phyloP scores from a whole-genome alignment of 1,140 invertebrate genomes.

The Drosophila saltans region DNA sequence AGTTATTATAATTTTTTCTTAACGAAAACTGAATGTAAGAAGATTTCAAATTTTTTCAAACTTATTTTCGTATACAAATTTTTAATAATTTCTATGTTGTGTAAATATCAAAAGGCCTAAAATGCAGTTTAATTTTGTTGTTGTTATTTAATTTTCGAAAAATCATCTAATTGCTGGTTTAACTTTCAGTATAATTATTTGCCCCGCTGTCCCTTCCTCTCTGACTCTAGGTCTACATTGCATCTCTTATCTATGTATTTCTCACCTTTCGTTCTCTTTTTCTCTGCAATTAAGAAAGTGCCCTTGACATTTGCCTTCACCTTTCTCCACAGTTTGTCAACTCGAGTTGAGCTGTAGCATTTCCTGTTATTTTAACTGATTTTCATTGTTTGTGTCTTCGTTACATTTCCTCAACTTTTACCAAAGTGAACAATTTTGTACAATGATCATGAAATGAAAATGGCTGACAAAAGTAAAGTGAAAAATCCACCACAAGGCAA shows the following conservation, averaged over 20 bases:
- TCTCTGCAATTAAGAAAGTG: conserved; percentile 41
- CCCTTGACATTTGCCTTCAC: conserved; percentile 69
- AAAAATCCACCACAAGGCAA: conserved; percentile 26
- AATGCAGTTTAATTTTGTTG: no score
- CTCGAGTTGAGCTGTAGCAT: conserved; percentile 18
- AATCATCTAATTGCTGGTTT: conserved; percentile 10
- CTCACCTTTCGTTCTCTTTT: conserved; percentile 6
- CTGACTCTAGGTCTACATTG: no score
- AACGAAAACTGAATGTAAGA: no score
- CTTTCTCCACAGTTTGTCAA: conserved; percentile 35
- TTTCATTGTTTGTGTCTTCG: conserved; percentile 56
- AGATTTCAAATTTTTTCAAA: no score
- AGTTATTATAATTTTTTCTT: no score
- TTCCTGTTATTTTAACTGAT: conserved; percentile 75
- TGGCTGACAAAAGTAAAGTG: conserved; percentile 45
- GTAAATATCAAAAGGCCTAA: no score
- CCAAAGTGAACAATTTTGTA: conserved; percentile 40
- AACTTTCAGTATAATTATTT: conserved; percentile 2
- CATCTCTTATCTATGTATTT: conserved; percentile 7
- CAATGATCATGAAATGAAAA: conserved; percentile 62
- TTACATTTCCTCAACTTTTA: conserved; percentile 53
- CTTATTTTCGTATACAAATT: no score
- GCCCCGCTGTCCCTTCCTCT: no score
- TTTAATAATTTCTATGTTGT: no score
- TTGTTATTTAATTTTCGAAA: not conserved